phyloP scores from a whole-genome alignment of 1,140 invertebrate species.

The Berghia stephanieae region DNA sequence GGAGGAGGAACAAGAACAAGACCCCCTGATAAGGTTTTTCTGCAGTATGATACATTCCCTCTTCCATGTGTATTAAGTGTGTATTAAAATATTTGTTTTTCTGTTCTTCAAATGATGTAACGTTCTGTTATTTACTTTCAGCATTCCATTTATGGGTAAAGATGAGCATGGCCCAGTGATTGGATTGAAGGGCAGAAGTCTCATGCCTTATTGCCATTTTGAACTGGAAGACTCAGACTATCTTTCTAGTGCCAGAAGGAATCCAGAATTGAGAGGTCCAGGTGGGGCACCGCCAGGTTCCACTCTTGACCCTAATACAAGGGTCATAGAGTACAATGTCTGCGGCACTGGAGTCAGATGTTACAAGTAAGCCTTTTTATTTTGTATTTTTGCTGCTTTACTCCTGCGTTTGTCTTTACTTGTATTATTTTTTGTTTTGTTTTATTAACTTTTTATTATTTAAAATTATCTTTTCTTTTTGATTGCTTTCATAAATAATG shows the following conservation, averaged over 20 bases:
- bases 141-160: constrained; percentile 62
- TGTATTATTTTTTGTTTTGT: too few species aligned
- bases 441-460: too few species aligned
- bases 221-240: constrained; percentile 67
- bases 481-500: neutral
- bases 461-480: neutral
- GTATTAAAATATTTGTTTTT: constrained; percentile 32
- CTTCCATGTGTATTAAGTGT: neutral
- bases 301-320: constrained; percentile 63
- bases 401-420: neutral
- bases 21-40: too few species aligned
- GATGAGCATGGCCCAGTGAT: constrained; percentile 58
- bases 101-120: neutral
- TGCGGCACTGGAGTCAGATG: constrained; percentile 59
- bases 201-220: constrained; percentile 68
- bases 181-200: constrained; percentile 57
- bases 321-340: constrained; percentile 65
- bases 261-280: constrained; percentile 62
- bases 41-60: too few species aligned
- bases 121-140: constrained; percentile 29
- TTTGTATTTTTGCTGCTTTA: neutral
- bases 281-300: constrained; percentile 59
- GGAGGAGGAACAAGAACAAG: too few species aligned
- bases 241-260: constrained; percentile 59
- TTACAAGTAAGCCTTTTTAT: constrained; percentile 47